Evolutionary conservation across 2,797 vertebrate species (phyloP), one percentile per base, ranked within the genome.

Genomic region (Schizopygopsis pylzovi): DNA sequence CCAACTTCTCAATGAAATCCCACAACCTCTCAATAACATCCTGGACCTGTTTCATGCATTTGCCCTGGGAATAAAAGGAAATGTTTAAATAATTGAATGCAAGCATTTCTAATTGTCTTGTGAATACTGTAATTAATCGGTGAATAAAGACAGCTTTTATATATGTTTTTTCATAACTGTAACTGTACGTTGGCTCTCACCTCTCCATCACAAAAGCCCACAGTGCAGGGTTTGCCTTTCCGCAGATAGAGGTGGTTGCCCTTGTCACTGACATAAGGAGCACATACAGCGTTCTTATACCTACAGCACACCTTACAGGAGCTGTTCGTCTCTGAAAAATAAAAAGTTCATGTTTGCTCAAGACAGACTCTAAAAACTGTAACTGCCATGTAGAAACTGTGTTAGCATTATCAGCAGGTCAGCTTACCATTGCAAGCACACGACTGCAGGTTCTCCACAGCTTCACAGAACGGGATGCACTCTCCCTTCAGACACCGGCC

Each of bases 1-100:
- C 96, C 85, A 99, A 94, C 76, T 98, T 96, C 45, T 99, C 98
- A 61, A 99, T 99, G 93, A 99, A 99, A 87, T 98, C 97, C 98
- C 98, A 99, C 22, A 99, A 95, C 13, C 98, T 94, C 91, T 99
- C 98, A 3, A 99, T 96, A 84, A 98, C 96, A 75, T 99, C 98
- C 93, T 99, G 98, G 0, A 99, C 97, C 90, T 97, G 97, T 91
- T 99, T 99, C 94, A 97, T 98, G 0, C 98, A 99, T 91, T 97
- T 98, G 28, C 97, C 98, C 98, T 99, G 87, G n/a, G 8, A 25
- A 43, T 80, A 87, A 22, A 39, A 78, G 16, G 28, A 22, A 49
- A 33, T 25, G 12, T 63, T 45, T 39, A 41, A 41, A 11, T 45
- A 61, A 78, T 2, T 73, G 3, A 54, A 49, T 1, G 0, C 16